Base-by-base conservation (phyloP, 2,888 invertebrate species). In the Trachelus troglodyta region DNA sequence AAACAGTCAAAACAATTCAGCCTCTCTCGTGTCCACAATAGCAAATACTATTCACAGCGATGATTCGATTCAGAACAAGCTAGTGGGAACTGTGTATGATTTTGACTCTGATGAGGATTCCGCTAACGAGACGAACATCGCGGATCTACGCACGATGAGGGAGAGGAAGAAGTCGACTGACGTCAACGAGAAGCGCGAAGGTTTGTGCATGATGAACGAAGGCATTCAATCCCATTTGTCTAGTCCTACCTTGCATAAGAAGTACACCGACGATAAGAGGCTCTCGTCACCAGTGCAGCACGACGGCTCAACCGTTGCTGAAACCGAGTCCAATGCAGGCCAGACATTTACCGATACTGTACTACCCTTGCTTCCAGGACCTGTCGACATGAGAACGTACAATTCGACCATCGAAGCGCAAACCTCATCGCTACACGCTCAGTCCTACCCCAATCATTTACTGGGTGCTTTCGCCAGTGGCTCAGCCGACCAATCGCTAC, bases 311-410 rank as follows among this genome's bases (percentile, higher is more conserved):
- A 77, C 81, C 12, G 81, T 83, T 12, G 81, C 83, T 1, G 89
- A 88, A 15, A 83, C 85, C 31, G 87, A 88, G 33, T 78, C 84
- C 4, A 82, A 83, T 79, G 87, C 89, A 0, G 84, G 86, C 74
- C 92, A 92, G 73, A 88, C 93, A 31, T 92, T 94, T 80, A 92
- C 93, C 75, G 93, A 94, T 74, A 93, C 94, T 76, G 95, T 96
- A 11, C 93, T 94, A 83, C 95, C 96, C 0, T 94, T 97, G 76
- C 91, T 97, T 81, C 97, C 97, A 0, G 97, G 97, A 1, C 97
- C 97, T 0, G 97, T 97, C 0, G 97, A 97, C 89, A 97, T 97
- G 97, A 94, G 97, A 77, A 97, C 97, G 0, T 97, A 97, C 89
- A 96, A 95, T 87, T 93, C 92, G 37, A 92, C 93, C 1, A 93